Evolutionary conservation across 2,113 vertebrate genomes (phyloP).

Genomic region (Turnix velox): DNA sequence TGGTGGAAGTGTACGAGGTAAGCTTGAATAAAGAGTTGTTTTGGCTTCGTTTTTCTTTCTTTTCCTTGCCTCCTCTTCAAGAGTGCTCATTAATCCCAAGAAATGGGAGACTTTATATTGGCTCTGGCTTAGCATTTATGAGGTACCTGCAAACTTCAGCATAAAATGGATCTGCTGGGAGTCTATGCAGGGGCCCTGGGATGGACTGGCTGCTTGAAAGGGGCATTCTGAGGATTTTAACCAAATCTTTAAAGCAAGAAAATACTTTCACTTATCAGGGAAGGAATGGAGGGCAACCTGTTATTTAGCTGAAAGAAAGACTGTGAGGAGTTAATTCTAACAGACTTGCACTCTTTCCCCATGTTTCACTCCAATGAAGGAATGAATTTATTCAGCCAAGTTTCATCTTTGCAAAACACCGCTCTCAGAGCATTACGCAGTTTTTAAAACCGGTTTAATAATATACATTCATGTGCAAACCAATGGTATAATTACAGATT

Average conservation of each 20-base stretch:
- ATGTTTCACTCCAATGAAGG: conserved; percentile 6
- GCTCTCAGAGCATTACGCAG: neutral
- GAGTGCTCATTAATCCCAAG: neutral
- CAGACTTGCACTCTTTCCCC: neutral
- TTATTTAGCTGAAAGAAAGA: neutral
- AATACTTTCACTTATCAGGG: neutral
- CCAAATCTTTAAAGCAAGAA: neutral
- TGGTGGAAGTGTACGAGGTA: neutral
- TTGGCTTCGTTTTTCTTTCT: neutral
- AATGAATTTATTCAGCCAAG: neutral
- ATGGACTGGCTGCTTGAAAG: neutral
- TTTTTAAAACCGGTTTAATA: neutral
- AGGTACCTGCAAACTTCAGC: neutral
- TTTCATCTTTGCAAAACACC: neutral
- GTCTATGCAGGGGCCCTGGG: neutral
- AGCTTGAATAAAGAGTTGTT: neutral
- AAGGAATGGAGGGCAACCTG: neutral
- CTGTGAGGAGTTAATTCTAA: neutral
- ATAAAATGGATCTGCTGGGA: neutral
- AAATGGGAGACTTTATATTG: neutral
- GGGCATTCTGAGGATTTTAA: neutral
- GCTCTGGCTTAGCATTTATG: neutral
- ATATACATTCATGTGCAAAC: neutral
- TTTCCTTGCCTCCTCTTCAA: rapidly evolving
- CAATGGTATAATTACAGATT: conserved; percentile 15